Evolutionary conservation across 1,140 invertebrate species (phyloP), one percentile per base, ranked within the genome.

Genomic region (Galleria mellonella): DNA sequence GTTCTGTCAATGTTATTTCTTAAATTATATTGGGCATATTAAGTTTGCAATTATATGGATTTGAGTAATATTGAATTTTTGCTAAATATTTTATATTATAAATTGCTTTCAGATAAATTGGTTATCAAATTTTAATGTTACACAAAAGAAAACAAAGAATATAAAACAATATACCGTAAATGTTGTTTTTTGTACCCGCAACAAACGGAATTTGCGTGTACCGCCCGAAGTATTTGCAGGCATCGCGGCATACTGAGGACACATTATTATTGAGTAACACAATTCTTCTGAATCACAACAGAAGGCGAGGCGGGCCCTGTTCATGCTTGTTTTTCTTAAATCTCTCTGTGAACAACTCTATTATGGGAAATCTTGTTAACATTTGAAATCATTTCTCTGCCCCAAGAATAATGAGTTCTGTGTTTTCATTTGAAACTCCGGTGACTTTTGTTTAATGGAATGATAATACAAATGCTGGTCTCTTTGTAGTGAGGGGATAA

Each of bases 371-470:
- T 76, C 78, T 84, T 81, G 76, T 84, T 84, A 84, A 82, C 76
- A 72, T 84, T 84, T 74, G 71, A 79, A 84, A 83, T 81, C 67
- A 82, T 81, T 84, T 77, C 75, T 74, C 51, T 72, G 71, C 61
- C 67, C 69, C 70, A 51, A 65, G 81, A 81, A 79, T 83, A 84
- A 84, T 82, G 78, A 83, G 70, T 81, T 81, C 69, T 77, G 67
- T 75, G 76, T 84, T 84, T 83, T 79, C 72, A 83, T 72, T 81
- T 56, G 71, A 77, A 84, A 81, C 71, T 68, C 68, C 70, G 64
- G 78, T 84, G 76, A 84, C 81, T 84, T 83, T 81, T 84, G 76
- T 83, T 79, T 84, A 84, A 84, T 84, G 81, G 76, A 84, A 84
- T 84, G 76, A 84, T 84, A 84, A 84, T 84, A 83, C 72, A 67